phyloP scores from a whole-genome alignment of 2,797 vertebrate genomes.

The Falco biarmicus region DNA sequence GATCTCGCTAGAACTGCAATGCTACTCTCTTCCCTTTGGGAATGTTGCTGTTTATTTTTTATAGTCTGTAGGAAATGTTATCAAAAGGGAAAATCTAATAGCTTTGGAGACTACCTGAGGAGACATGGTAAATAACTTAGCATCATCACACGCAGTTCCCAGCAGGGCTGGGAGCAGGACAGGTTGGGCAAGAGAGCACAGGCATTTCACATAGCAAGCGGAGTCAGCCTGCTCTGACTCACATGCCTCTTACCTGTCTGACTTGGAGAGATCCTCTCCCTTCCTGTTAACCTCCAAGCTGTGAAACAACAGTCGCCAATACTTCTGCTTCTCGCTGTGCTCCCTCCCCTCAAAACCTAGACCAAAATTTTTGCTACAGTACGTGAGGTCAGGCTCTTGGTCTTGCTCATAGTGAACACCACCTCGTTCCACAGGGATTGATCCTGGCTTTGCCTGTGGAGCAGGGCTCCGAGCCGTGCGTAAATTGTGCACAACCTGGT shows the following conservation, averaged over 20 bases:
- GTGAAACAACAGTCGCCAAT: background rate
- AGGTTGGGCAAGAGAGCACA: constrained; percentile 29
- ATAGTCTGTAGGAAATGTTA: background rate
- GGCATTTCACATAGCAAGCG: background rate
- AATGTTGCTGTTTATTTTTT: constrained; percentile 9
- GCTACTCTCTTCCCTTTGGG: background rate
- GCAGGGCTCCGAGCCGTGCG: fast-evolving
- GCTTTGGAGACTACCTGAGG: constrained; percentile 3
- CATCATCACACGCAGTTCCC: background rate
- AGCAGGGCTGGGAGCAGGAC: background rate
- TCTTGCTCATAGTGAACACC: background rate
- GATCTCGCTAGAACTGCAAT: background rate
- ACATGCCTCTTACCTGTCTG: background rate
- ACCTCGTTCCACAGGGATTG: background rate
- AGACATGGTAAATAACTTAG: constrained; percentile 5
- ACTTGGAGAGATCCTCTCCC: background rate
- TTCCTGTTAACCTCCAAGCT: background rate
- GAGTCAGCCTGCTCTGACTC: constrained; percentile 27
- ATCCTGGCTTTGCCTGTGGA: background rate
- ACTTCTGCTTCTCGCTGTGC: background rate
- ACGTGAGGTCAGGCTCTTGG: background rate
- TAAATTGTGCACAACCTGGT: fast-evolving
- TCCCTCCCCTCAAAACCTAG: background rate
- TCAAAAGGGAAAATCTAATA: constrained; percentile 18
- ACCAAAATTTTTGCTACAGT: background rate